Base-by-base conservation (phyloP, 2,888 invertebrate genomes). In the Cheilosia variabilis region DNA sequence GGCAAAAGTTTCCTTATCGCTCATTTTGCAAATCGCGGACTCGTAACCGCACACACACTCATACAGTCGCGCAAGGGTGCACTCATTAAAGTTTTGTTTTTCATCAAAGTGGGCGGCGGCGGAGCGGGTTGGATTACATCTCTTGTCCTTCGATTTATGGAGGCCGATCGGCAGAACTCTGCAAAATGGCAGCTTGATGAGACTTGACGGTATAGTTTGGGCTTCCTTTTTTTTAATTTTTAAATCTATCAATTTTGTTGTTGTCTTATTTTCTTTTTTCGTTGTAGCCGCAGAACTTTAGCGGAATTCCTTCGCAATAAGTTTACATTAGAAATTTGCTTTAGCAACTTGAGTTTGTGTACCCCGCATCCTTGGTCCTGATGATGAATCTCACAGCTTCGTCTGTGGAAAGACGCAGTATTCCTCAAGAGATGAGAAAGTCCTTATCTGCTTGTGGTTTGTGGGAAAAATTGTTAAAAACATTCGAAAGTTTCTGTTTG, bases 401-500 rank as follows among this genome's bases (percentile, higher is more conserved):
- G 34, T 45, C 19, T 22, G 50, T 17, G 45, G 5, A 9, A 17
- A 50, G 13, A 52, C 13, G 13, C 22, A n/a, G 60, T 53, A 31
- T 27, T 37, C 27, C 24, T n/a, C 2, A 15, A 68, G 45, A 22
- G 50, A 17, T 37, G 62, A 50, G 17, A 10, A 66, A 76, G 60
- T 76, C 66, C 80, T 86, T 86, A 86, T 86, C 86, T 76, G 24
- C 50, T 65, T 79, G 73, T 60, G 45, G 69, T 57, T 43, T 62
- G 37, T 41, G 63, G 47, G 66, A 55, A 55, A 86, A 80, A 80
- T 80, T 80, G 80, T 69, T 76, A 76, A 86, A 86, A 86, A 86
- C 81, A 81, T 76, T 81, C 57, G 55, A 84, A 86, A 86, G 71
- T 86, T 86, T 86, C 81, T 86, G 86, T 86, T 80, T 86, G 86